Base-by-base conservation (phyloP, 2,797 vertebrate species). In the Masticophis lateralis region DNA sequence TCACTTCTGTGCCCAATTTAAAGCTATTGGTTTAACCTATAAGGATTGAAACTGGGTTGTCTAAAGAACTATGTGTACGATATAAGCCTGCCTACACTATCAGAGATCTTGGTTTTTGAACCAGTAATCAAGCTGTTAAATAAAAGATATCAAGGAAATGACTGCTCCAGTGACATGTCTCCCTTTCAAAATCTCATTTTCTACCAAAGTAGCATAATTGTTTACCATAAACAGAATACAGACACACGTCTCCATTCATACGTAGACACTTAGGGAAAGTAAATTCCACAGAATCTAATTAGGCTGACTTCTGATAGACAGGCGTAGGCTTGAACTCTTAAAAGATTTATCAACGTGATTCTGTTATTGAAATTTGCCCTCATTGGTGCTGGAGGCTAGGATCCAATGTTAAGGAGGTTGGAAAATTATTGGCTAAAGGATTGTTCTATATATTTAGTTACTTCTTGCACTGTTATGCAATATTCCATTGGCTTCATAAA, bases 201-300 rank as follows among this genome's bases (percentile, higher is more conserved):
- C 10, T 83, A n/a, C n/a, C 37, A 66, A 86, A 66, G n/a, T 10
- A 63, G 7, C 56, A 43, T 27, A 66, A 28, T 25, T 66, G 43
- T 32, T 89, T 94, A 90, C 96, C 20, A 11, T 8, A 83, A 89
- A 59, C 25, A 89, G 25, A 89, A 22, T 27, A 27, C 60, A 25
- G 25, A 28, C 28, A 87, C 51, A 25, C 10, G 7, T 43, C 60
- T 92, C 56, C 10, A 57, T 57, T 51, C 56, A 27, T 87, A 5
- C 63, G 27, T 25, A 87, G 79, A 60, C 22, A 51, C 43, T 51
- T 53, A 47, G 22, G 56, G 20, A 22, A 8, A 43, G 25, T 59
- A 83, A 83, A 27, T 57, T 22, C 28, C 20, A 22, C 11, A 28
- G 32, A 83, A 60, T 4, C 66, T 32, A 66, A 60, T 28, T 66